Evolutionary conservation across 2,888 invertebrate genomes (phyloP).

Genomic region (Agrilus biguttatus): DNA sequence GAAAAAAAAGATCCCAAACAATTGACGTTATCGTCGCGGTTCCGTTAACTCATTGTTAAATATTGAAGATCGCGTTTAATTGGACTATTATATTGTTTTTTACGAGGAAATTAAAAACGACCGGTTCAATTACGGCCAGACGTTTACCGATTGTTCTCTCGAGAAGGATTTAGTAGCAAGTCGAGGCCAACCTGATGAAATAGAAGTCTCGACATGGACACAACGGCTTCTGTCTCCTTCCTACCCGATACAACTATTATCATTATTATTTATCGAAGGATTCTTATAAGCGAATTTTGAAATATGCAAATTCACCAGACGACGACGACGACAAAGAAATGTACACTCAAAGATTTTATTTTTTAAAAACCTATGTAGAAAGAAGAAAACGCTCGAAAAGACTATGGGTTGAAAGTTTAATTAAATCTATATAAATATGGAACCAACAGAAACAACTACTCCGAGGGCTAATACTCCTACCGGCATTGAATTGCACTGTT

Average conservation of each 20-base stretch:
- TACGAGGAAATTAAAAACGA: constrained; percentile 11
- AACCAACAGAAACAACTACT: too few relatives aligned
- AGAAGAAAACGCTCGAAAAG: too few relatives aligned
- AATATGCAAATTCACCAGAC: too few relatives aligned
- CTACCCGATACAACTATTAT: background rate
- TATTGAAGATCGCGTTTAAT: constrained; percentile 17
- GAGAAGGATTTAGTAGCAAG: constrained; percentile 15
- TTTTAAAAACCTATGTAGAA: too few relatives aligned
- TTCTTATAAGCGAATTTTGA: too few relatives aligned
- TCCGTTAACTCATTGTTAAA: constrained; percentile 14
- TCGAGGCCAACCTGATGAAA: constrained; percentile 10
- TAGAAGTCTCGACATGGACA: constrained; percentile 11
- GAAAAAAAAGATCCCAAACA: constrained; percentile 10
- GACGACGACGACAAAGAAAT: too few relatives aligned
- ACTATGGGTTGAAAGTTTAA: too few relatives aligned
- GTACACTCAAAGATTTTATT: too few relatives aligned
- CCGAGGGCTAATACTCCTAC: too few relatives aligned
- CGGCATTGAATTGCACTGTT: too few relatives aligned
- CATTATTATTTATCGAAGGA: background rate
- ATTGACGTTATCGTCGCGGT: constrained; percentile 9
- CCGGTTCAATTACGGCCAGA: constrained; percentile 11
- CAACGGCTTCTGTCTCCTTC: constrained; percentile 10
- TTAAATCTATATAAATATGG: too few relatives aligned
- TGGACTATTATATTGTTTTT: constrained; percentile 16
- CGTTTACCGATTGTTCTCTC: constrained; percentile 16